A percentile compares a stretch with the other conserved stretches of the same genome.
Evolutionary conservation across 2,113 vertebrate genomes (phyloP).

Genomic region (Riparia riparia): DNA sequence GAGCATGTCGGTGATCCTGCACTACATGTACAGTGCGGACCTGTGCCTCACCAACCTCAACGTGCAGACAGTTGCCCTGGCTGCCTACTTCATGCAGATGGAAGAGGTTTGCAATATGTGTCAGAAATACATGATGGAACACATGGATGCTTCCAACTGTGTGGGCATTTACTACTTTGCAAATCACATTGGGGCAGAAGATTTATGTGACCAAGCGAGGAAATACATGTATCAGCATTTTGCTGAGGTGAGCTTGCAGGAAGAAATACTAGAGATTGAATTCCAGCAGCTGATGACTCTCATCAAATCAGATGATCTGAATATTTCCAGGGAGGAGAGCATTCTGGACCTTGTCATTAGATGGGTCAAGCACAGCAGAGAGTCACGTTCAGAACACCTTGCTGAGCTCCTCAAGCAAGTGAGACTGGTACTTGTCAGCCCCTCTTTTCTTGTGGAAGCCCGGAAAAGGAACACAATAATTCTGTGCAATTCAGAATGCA

Average conservation of each 20-base stretch:
- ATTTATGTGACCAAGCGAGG: constrained; percentile 85
- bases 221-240: constrained; percentile 90
- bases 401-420: constrained; percentile 89
- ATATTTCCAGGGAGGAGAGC: constrained; percentile 91
- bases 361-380: constrained; percentile 85
- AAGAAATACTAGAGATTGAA: constrained; percentile 92
- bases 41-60: constrained; percentile 84
- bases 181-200: constrained; percentile 90
- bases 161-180: constrained; percentile 93
- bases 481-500: constrained; percentile 84
- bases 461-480: constrained; percentile 86
- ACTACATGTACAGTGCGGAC: constrained; percentile 89
- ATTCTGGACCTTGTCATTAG: constrained; percentile 91
- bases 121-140: constrained; percentile 89
- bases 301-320: constrained; percentile 92
- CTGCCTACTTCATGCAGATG: constrained; percentile 94
- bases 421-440: constrained; percentile 84
- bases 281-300: constrained; percentile 86
- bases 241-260: constrained; percentile 89
- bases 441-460: constrained; percentile 85
- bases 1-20: constrained; percentile 84
- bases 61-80: constrained; percentile 88
- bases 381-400: constrained; percentile 78
- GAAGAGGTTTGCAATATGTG: constrained; percentile 88
- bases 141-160: constrained; percentile 96